phyloP scores from a whole-genome alignment of 2,113 vertebrate species.

The cattle (Bos taurus) region ARS-UCD2.0 NC_037344.1:31540001-31540500 shows the following conservation, averaged over 20 bases:
- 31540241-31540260: not conserved
- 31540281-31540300: not conserved
- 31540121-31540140: not conserved
- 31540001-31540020: not conserved
- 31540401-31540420: too few species aligned
- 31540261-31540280: not conserved
- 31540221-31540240: not conserved
- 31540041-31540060: not conserved
- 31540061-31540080: not conserved
- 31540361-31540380: too few species aligned
- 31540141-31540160: not conserved
- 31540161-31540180: not conserved
- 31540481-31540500: too few species aligned
- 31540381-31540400: too few species aligned
- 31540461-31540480: too few species aligned
- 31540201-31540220: not conserved
- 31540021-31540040: not conserved
- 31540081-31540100: not conserved
- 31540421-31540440: too few species aligned
- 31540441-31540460: too few species aligned
- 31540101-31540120: not conserved
- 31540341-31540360: too few species aligned
- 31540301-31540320: too few species aligned
- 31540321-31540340: too few species aligned
- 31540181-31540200: not conserved